A percentile compares a stretch with the other conserved stretches of the same genome.
These are phyloP conservation scores for Daubentonia madagascariensis DNA, from an alignment of 2,113 vertebrate species.

Conservation along the genomic window DNA sequence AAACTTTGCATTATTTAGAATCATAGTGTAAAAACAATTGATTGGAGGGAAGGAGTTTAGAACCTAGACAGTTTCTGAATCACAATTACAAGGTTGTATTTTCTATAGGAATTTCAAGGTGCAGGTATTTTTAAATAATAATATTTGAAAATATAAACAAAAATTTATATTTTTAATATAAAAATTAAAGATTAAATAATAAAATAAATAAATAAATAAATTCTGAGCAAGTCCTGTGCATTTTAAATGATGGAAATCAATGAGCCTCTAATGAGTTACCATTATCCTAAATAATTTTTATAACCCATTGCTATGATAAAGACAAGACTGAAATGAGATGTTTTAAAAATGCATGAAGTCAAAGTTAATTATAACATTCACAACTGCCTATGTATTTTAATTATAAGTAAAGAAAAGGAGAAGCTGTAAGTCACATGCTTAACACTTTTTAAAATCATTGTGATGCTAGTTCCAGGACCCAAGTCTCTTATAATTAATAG, in stretches of 20 bases:
- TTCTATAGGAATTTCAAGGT: neutral
- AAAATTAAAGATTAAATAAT: constrained; percentile 44
- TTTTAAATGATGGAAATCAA: constrained; percentile 17
- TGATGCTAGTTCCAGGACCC: neutral
- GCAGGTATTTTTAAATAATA: neutral
- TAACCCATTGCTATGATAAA: neutral
- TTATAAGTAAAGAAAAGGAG: neutral
- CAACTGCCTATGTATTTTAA: neutral
- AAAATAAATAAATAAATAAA: neutral
- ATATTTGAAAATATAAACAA: neutral
- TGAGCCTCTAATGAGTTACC: neutral
- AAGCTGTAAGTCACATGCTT: neutral
- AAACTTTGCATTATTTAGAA: neutral
- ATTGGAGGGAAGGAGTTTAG: neutral
- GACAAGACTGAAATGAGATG: constrained; percentile 32
- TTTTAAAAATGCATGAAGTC: neutral
- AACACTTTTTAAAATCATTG: neutral
- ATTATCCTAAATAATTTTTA: constrained; percentile 13
- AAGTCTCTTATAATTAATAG: neutral
- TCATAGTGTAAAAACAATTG: neutral
- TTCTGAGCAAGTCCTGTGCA: neutral
- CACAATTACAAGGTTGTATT: neutral
- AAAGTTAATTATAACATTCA: neutral
- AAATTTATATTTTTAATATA: constrained; percentile 27
- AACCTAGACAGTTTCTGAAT: neutral